Base-by-base conservation (phyloP, 2,888 invertebrate species). In the Tetragonula carbonaria region DNA sequence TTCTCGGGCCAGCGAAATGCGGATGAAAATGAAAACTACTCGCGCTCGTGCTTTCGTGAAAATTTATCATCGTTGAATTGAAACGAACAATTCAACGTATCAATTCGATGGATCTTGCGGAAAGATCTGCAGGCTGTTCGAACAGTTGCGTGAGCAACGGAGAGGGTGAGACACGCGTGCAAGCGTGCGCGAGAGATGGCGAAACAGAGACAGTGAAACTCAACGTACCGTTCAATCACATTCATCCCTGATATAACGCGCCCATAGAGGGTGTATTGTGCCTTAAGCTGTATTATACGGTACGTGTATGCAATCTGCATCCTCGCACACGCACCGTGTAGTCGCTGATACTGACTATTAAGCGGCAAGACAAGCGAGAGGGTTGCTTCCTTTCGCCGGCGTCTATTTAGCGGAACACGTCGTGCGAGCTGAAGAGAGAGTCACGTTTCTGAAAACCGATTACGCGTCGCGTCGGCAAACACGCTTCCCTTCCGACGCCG, bases 151-250 rank as follows among this genome's bases (percentile, higher is more conserved):
- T 4, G 18, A 4, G 13, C 28, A 8, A 18, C 16, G 62, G 62
- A 28, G 28, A 53, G 21, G 53, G 45, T 8, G 33, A 66, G 13
- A 38, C n/a, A 1, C 8, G 67, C 76, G 62, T 73, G 59, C 57
- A 11, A 45, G 73, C 11, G 50, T 8, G 50, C 51, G 72, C 57
- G 80, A 80, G 63, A 67, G 79, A 74, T 68, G 67, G 53, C 55
- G 80, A 65, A 81, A 85, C 71, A 77, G 72, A 76, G 80, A 84
- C 80, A 78, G 75, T 70, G 59, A 73, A 81, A 80, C 72, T 75
- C 80, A 79, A 77, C 86, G 87, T 85, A 83, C 85, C 86, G 86
- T 91, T 90, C 88, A 90, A 87, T 85, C 86, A 78, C 78, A 90
- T 87, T 90, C 87, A 89, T 82, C 83, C 82, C 82, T 73, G 63